Base-by-base conservation (phyloP, 2,113 vertebrate genomes). In the Dendrocopos noguchii region DNA sequence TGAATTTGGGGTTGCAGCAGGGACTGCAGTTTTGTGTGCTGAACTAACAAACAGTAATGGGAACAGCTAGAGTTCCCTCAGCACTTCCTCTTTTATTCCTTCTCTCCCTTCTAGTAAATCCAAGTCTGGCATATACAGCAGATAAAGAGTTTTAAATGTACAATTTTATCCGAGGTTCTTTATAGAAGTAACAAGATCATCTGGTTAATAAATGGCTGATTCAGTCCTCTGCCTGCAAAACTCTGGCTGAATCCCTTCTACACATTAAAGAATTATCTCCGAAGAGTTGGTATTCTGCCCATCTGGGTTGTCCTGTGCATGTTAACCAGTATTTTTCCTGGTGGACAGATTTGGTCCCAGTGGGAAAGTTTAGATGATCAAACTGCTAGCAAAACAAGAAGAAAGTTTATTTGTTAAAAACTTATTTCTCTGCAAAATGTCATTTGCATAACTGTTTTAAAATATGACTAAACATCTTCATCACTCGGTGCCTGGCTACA, bases 91-190 rank as follows among this genome's bases (percentile, higher is more conserved):
- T 83, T 87, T 64, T 83, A 67, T 85, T 94, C 80, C 67, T 95
- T 80, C 65, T 70, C 79, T 82, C 82, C 92, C 33, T 44, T 93
- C 79, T 60, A 94, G 85, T 95, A 94, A 95, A 96, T 94, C 68
- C 82, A 93, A 80, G 72, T 91, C 93, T 96, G 91, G 87, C 91
- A 91, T 82, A 70, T 47, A 75, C 7, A 81, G 74, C 74, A 95
- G 94, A 94, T 91, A 87, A 94, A 95, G 78, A 82, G 10, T 68
- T 95, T 89, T 92, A 95, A 94, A 95, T 76, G 78, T 46, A 79
- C 74, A 76, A 29, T 84, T 94, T 92, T 89, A 95, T 95, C 81
- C 94, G 79, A 89, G 71, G 78, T 47, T 84, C 56, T 95, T 92
- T 87, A 91, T 82, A 72, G 33, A 50, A 87, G 74, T 87, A 96